Percentiles rank a stretch among this genome's conserved stretches.
phyloP scores from a whole-genome alignment of 2,113 vertebrate genomes.

The Epinephelus moara region DNA sequence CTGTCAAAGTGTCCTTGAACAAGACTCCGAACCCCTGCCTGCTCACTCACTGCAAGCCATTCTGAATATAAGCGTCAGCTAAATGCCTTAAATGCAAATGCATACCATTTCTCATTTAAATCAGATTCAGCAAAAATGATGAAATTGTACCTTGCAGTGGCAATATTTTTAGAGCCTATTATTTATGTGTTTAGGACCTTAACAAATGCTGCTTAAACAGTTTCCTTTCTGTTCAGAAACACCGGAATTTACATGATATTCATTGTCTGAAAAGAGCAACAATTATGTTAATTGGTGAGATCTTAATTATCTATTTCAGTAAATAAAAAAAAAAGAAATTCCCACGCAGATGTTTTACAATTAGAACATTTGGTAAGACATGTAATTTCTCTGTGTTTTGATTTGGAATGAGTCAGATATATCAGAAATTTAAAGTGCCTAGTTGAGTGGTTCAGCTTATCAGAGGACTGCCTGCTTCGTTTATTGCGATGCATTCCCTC shows the following conservation, averaged over 20 bases:
- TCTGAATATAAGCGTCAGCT: conserved; percentile 41
- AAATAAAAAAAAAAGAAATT: neutral
- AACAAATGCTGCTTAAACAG: neutral
- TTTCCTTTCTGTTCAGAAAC: neutral
- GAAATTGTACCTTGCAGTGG: conserved; percentile 14
- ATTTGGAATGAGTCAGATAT: conserved; percentile 54
- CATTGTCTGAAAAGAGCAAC: conserved; percentile 13
- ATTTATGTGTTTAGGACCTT: conserved; percentile 17
- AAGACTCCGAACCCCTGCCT: conserved; percentile 34
- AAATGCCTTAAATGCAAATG: conserved; percentile 61
- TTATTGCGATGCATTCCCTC: conserved; percentile 68
- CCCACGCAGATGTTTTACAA: conserved; percentile 45
- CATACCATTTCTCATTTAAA: conserved; percentile 39
- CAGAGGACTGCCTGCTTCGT: conserved; percentile 42
- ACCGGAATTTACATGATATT: neutral
- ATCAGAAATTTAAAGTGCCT: conserved; percentile 38
- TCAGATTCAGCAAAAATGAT: conserved; percentile 50
- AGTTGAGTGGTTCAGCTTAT: conserved; percentile 53
- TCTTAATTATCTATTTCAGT: conserved; percentile 28
- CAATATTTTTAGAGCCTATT: conserved; percentile 26
- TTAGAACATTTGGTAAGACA: conserved; percentile 24
- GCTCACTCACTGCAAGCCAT: conserved; percentile 34
- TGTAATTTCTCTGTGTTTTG: conserved; percentile 61
- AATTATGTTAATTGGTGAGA: conserved; percentile 25
- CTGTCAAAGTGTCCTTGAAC: conserved; percentile 62